Evolutionary conservation across 2,797 vertebrate species (phyloP).

Genomic region (Falco cherrug): DNA sequence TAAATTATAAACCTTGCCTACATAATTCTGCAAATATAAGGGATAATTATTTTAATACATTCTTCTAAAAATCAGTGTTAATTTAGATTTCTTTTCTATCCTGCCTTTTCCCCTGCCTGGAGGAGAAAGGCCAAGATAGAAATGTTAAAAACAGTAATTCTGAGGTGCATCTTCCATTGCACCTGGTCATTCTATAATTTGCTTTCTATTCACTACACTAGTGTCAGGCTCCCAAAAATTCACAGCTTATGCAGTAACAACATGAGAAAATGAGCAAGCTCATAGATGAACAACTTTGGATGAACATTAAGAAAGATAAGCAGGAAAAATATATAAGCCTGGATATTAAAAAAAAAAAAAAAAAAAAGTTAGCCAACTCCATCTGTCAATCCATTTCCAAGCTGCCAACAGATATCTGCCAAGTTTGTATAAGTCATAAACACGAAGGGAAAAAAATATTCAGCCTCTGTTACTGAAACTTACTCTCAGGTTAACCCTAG

Average conservation of each 20-base stretch:
- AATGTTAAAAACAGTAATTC: background rate
- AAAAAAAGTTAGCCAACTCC: background rate
- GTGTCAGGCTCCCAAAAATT: background rate
- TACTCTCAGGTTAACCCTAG: background rate
- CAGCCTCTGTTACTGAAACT: constrained; percentile 32
- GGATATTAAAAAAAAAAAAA: background rate
- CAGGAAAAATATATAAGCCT: background rate
- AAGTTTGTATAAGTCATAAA: background rate
- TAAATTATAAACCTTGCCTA: background rate
- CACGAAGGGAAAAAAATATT: background rate
- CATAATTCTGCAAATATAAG: background rate
- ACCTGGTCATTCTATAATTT: background rate
- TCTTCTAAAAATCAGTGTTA: background rate
- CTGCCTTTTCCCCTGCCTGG: background rate
- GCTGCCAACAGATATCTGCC: background rate
- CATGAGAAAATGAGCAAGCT: background rate
- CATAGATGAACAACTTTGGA: background rate
- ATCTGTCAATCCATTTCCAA: background rate
- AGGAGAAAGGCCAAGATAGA: background rate
- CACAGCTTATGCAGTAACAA: background rate
- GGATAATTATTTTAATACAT: background rate
- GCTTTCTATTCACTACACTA: background rate
- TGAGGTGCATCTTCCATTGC: background rate
- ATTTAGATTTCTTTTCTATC: background rate
- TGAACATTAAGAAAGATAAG: background rate